These are phyloP conservation scores for Hetaerina americana DNA, from an alignment of 1,140 invertebrate species.

Conservation along the genomic window DNA sequence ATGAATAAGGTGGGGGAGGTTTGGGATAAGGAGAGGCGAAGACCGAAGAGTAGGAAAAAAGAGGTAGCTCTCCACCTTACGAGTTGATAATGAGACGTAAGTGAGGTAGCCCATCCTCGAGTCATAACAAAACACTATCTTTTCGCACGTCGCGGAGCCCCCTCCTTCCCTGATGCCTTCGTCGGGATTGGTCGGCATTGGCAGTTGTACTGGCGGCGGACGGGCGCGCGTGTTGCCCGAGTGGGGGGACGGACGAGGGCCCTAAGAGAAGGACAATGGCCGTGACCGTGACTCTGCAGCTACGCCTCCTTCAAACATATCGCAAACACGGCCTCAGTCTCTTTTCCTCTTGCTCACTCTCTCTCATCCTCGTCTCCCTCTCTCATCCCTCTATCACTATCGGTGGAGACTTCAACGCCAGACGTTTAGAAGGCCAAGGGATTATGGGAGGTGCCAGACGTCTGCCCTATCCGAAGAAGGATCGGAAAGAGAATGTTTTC, in stretches of 20 bases:
- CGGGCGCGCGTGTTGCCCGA: not conserved
- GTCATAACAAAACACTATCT: not conserved
- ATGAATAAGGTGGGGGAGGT: too few relatives aligned
- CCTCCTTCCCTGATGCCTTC: not conserved
- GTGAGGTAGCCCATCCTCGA: not conserved
- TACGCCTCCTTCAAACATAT: not conserved
- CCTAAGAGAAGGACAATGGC: not conserved
- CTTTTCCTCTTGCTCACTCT: too few relatives aligned
- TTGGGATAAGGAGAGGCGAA: too few relatives aligned
- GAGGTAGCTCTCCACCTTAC: not conserved
- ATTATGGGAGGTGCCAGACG: not conserved
- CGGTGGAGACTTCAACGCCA: not conserved
- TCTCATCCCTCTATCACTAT: too few relatives aligned
- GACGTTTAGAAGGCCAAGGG: not conserved
- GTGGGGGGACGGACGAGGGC: not conserved
- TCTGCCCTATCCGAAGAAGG: too few relatives aligned
- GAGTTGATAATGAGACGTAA: not conserved
- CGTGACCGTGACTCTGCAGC: not conserved
- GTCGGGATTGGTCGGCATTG: too few relatives aligned
- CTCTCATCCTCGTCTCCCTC: too few relatives aligned
- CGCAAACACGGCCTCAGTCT: not conserved
- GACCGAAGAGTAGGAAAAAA: too few relatives aligned
- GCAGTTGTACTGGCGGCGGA: not conserved
- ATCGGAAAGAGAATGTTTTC: too few relatives aligned
- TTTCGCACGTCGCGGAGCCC: too few relatives aligned